Evolutionary conservation across 2,797 vertebrate genomes (phyloP).

Genomic region (Eulemur coronatus): DNA sequence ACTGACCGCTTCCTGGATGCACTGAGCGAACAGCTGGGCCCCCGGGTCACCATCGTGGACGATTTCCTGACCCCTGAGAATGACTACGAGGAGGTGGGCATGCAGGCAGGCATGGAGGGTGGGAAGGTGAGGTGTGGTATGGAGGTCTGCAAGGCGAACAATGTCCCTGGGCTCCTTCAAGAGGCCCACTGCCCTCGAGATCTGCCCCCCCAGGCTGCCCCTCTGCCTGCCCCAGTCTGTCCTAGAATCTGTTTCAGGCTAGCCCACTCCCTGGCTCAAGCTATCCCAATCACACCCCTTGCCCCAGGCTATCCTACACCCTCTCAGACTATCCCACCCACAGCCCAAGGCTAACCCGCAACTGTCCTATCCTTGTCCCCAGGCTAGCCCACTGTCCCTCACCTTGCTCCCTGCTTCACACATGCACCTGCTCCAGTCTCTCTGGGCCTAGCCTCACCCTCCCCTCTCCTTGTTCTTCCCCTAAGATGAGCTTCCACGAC

Average conservation of each 20-base stretch:
- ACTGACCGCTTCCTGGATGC: constrained; percentile 96
- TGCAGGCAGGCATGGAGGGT: background rate
- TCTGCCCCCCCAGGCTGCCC: background rate
- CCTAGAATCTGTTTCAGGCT: background rate
- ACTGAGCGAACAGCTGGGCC: constrained; percentile 96
- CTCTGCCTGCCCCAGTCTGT: background rate
- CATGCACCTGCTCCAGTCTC: too few relatives aligned
- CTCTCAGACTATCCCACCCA: background rate
- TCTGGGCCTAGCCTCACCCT: background rate
- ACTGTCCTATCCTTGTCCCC: background rate
- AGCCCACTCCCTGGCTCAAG: background rate
- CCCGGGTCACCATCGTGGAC: constrained; percentile 92
- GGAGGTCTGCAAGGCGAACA: background rate
- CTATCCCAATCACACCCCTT: background rate
- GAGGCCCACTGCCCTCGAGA: background rate
- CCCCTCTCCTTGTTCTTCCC: background rate
- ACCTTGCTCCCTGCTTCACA: background rate
- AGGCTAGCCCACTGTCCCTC: background rate
- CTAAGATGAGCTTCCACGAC: constrained; percentile 97
- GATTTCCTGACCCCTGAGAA: constrained; percentile 95
- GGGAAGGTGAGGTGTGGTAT: fast-evolving
- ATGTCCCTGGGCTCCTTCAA: background rate
- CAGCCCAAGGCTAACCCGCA: background rate
- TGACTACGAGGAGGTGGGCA: constrained; percentile 96
- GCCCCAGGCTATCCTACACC: background rate